phyloP scores from a whole-genome alignment of 2,797 vertebrate species.

The Cetoscarus ocellatus region DNA sequence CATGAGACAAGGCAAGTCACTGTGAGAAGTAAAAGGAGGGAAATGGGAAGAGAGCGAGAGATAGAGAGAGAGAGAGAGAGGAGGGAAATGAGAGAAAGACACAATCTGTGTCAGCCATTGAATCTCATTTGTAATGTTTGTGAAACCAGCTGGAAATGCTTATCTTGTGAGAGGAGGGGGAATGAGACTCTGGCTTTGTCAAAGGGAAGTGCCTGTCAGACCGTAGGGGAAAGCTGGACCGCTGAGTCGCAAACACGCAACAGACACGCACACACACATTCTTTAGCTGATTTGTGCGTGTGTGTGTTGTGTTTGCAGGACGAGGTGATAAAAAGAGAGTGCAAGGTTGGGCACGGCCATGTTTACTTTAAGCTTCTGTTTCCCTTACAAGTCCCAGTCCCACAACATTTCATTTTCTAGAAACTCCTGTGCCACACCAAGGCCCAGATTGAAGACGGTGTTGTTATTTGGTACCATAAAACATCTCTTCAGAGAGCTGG shows the following conservation, averaged over 20 bases:
- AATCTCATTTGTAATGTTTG: slow-evolving; percentile 75
- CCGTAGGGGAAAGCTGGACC: slow-evolving; percentile 42
- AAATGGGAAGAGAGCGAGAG: slow-evolving; percentile 25
- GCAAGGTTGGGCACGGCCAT: slow-evolving; percentile 36
- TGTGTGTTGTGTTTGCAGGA: slow-evolving; percentile 33
- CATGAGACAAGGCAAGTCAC: slow-evolving; percentile 65
- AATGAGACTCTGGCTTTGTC: slow-evolving; percentile 25
- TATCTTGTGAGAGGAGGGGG: slow-evolving; percentile 58
- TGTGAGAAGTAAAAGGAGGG: slow-evolving; percentile 67
- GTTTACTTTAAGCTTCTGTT: slow-evolving; percentile 66
- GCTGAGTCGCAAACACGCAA: slow-evolving; percentile 37
- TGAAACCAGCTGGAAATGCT: slow-evolving; percentile 81
- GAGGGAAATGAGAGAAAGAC: slow-evolving; percentile 46
- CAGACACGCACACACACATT: not conserved
- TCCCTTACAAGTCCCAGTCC: slow-evolving; percentile 66
- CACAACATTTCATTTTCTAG: slow-evolving; percentile 63
- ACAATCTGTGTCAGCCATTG: slow-evolving; percentile 58
- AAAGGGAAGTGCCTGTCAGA: slow-evolving; percentile 44
- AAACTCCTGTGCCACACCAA: slow-evolving; percentile 32
- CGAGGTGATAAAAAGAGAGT: slow-evolving; percentile 52
- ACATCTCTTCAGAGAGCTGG: slow-evolving; percentile 67
- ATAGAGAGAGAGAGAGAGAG: slow-evolving; percentile 29
- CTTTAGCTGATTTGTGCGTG: not conserved
- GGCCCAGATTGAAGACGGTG: slow-evolving; percentile 44
- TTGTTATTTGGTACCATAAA: slow-evolving; percentile 71